Base-by-base conservation (phyloP, 2,888 invertebrate genomes). In the Himalopsyche tibetana region DNA sequence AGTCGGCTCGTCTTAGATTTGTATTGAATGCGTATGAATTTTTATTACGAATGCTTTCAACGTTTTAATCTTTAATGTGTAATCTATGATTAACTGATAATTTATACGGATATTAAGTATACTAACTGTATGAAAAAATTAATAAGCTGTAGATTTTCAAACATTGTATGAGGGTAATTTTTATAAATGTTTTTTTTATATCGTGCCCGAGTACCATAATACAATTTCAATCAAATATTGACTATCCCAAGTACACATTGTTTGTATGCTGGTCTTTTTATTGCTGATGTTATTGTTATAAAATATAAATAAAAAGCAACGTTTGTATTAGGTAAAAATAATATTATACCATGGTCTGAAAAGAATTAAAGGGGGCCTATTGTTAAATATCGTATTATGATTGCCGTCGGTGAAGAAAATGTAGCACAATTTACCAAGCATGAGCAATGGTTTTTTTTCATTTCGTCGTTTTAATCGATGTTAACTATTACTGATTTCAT, bases 241-340 rank as follows among this genome's bases (percentile, higher is more conserved):
- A 63, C 63, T 19, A 19, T 19, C 28, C 63, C 11, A 28, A 63
- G n/a, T 19, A 19, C 63, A 28, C 28, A 19, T 11, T 19, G 63
- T 63, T 63, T 63, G 63, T 0, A 63, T 63, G 63, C 63, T 63
- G 63, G 63, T 63, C 63, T 63, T 63, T 63, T 63, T 63, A 63
- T 19, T 63, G 63, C 28, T 8, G 9, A 28, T 4, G 63, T 63
- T 63, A 63, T 63, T 63, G 63, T 63, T 63, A 19, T 63, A n/a
- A 56, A n/a, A 56, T 19, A 63, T 15, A 19, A 63, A 19, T 19
- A 63, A 63, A 11, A 63, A 6, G 4, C 6, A 63, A n/a, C 19
- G 28, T 63, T n/a, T 63, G 28, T 63, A 63, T n/a, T 63, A 63
- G 63, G 63, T 19, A 19, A 15, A 63, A 63, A 63, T 63, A 63